phyloP scores from a whole-genome alignment of 2,797 vertebrate genomes.

The Dendrocincla tyrannina region DNA sequence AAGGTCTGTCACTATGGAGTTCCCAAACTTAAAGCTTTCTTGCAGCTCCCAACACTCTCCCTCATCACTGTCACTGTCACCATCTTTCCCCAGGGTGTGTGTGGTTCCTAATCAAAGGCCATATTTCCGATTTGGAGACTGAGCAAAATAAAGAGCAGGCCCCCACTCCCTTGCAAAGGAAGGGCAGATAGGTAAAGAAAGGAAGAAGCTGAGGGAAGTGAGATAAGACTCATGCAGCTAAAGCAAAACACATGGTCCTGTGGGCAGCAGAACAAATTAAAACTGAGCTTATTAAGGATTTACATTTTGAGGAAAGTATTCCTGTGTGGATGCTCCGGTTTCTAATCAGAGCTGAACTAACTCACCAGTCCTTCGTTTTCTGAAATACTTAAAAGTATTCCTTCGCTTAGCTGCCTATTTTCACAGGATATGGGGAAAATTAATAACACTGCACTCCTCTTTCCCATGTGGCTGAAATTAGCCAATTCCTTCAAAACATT shows the following conservation, averaged over 20 bases:
- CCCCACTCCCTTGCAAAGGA: background rate
- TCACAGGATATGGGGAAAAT: background rate
- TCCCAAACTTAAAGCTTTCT: background rate
- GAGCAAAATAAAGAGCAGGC: background rate
- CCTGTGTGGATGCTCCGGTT: background rate
- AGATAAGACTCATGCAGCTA: background rate
- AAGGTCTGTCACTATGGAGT: background rate
- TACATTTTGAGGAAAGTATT: background rate
- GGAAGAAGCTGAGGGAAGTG: conserved; percentile 11
- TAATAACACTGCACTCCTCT: background rate
- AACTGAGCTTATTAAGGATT: background rate
- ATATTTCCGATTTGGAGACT: background rate
- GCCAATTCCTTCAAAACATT: background rate
- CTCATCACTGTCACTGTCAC: background rate
- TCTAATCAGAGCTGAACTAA: background rate
- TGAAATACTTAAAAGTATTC: background rate
- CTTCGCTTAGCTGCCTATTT: background rate
- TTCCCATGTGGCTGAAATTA: background rate
- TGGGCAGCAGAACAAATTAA: background rate
- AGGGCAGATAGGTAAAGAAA: conserved; percentile 1
- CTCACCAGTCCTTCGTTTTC: background rate
- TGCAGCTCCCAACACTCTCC: background rate
- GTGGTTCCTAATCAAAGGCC: background rate
- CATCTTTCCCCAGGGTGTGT: background rate
- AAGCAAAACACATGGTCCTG: background rate